Base-by-base conservation (phyloP, 2,113 vertebrate species). In the Phoxinus phoxinus region DNA sequence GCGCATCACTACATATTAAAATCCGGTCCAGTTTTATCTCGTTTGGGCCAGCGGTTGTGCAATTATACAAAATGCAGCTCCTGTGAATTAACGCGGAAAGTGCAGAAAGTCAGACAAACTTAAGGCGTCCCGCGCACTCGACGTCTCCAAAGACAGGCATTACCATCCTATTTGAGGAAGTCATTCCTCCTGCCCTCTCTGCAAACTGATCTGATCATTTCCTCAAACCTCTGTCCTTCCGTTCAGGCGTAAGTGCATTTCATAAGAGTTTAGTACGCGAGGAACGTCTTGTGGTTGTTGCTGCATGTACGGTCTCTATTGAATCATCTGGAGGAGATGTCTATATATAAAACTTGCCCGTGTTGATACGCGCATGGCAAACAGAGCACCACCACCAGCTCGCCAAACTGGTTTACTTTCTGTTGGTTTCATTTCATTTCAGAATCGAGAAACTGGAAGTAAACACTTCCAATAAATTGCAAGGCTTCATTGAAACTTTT, bases 261-360 rank as follows among this genome's bases (percentile, higher is more conserved):
- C 35, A 79, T 35, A 81, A 81, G n/a, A 13, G 67, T 67, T 9
- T 30, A 3, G 41, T 32, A 7, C 9, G 74, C 27, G 27, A 53
- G 27, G 8, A 76, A 53, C 7, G 74, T 30, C 48, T 76, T 7
- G 48, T 48, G 12, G 25, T 8, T 13, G 78, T 46, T 21, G 30
- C n/a, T 65, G 59, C 78, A 80, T 59, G 76, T 44, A 15, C 77
- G 30, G 58, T 27, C 77, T 3, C 56, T 21, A 27, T 65, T 80
- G 19, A 80, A 65, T 65, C 37, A 80, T 63, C 37, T 46, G 76
- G 65, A 25, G 58, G 10, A 44, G 59, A 32, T 53, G 86, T 85
- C 91, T 93, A 93, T 91, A 92, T 92, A 91, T 93, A 94, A 87
- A 91, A 88, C 87, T 23, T 80, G 75, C 72, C 41, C 48, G 74